Conservation (phyloP, 2,888 invertebrate species). For the Anticlea derivata region DNA sequence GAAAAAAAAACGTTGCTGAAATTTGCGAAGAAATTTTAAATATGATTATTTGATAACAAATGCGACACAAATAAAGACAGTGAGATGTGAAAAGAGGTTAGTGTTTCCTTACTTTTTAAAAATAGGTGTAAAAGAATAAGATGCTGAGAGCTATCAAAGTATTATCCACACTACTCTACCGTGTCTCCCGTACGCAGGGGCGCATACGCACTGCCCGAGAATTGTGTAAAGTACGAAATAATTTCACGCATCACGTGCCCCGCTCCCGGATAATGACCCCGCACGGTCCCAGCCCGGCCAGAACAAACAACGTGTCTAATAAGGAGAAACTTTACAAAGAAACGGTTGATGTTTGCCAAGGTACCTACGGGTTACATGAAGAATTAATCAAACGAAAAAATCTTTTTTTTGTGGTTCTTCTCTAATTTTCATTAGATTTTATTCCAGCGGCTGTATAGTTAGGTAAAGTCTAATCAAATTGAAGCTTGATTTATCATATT, state of each 20-base stretch:
- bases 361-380: constrained; percentile 16
- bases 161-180: constrained; percentile 45
- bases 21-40: too few relatives aligned
- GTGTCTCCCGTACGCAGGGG: constrained; percentile 44
- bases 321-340: constrained; percentile 50
- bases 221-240: constrained; percentile 83
- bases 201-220: constrained; percentile 67
- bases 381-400: background rate
- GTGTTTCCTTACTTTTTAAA: too few relatives aligned
- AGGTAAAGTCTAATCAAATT: too few relatives aligned
- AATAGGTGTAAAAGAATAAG: too few relatives aligned
- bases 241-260: constrained; percentile 83
- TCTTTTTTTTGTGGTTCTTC: background rate
- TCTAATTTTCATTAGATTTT: too few relatives aligned
- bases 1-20: too few relatives aligned
- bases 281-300: constrained; percentile 64
- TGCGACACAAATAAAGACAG: too few relatives aligned
- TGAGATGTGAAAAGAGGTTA: too few relatives aligned
- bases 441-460: too few relatives aligned
- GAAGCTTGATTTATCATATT: too few relatives aligned
- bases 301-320: constrained; percentile 64
- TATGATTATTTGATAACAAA: too few relatives aligned
- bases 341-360: constrained; percentile 40
- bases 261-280: constrained; percentile 77
- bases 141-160: background rate